Evolutionary conservation across 2,797 vertebrate genomes (phyloP).

Genomic region (Acestrorhynchus altus): DNA sequence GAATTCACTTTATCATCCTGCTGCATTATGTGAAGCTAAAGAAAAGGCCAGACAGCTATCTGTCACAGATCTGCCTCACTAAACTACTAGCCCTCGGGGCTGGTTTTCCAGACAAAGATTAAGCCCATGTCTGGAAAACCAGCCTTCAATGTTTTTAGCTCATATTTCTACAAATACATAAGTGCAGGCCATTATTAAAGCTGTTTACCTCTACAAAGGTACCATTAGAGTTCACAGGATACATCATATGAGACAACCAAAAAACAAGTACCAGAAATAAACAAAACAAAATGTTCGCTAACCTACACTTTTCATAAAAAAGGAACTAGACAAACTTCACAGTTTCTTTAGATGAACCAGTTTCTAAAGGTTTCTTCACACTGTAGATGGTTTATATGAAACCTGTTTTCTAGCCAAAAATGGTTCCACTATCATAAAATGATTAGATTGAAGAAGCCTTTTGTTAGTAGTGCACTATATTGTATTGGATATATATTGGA

Average conservation of each 20-base stretch:
- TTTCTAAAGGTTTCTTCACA: too few species aligned
- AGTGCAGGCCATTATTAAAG: not conserved
- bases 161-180: slow-evolving; percentile 1
- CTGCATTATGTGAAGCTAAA: slow-evolving; percentile 5
- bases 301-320: not conserved
- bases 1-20: not conserved
- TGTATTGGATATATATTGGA: too few species aligned
- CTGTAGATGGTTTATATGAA: too few species aligned
- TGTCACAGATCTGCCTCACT: slow-evolving; percentile 20
- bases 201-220: not conserved
- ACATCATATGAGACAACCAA: not conserved
- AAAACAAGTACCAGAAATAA: not conserved
- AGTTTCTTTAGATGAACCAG: too few species aligned
- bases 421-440: too few species aligned
- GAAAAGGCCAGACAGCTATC: slow-evolving; percentile 11
- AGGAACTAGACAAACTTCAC: too few species aligned
- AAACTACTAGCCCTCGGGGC: slow-evolving; percentile 30
- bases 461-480: too few species aligned
- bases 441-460: too few species aligned
- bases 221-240: not conserved
- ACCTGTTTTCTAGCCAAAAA: too few species aligned
- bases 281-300: not conserved
- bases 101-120: slow-evolving; percentile 35
- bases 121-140: slow-evolving; percentile 37
- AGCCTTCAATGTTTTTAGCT: slow-evolving; percentile 23